These are phyloP conservation scores for Polyodon spathula DNA, from an alignment of 2,113 vertebrate species.

Conservation along the genomic window DNA sequence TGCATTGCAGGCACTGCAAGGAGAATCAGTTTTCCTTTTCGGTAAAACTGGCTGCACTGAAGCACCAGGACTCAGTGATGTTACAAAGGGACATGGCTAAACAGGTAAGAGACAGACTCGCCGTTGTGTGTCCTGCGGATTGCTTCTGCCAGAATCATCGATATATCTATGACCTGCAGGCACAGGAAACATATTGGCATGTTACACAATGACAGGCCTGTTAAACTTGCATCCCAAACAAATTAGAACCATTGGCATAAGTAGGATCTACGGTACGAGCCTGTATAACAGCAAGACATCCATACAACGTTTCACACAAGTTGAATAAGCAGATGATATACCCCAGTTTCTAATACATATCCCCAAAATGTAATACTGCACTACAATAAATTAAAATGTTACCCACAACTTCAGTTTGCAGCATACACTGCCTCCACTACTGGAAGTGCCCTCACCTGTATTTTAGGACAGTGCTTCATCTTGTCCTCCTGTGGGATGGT, in stretches of 20 bases:
- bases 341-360: too few relatives aligned
- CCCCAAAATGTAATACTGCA: too few relatives aligned
- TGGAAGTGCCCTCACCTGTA: conserved; percentile 64
- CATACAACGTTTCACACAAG: too few relatives aligned
- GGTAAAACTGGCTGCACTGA: too few relatives aligned
- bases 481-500: conserved; percentile 98
- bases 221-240: too few relatives aligned
- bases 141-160: conserved; percentile 62
- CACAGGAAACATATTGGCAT: not conserved
- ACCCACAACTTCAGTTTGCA: not conserved
- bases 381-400: not conserved
- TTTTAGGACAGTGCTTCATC: conserved; percentile 96
- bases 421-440: not conserved
- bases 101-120: conserved; percentile 71
- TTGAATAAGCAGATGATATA: too few relatives aligned
- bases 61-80: conserved; percentile 8
- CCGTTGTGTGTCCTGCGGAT: conserved; percentile 48
- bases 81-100: conserved; percentile 73
- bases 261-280: too few relatives aligned
- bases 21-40: too few relatives aligned
- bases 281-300: too few relatives aligned
- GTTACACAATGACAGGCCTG: too few relatives aligned
- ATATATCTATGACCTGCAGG: conserved; percentile 69
- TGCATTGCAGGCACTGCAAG: too few relatives aligned
- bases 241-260: too few relatives aligned